Evolutionary conservation across 2,888 invertebrate species (phyloP).

Genomic region (Sphaerophoria rueppellii): DNA sequence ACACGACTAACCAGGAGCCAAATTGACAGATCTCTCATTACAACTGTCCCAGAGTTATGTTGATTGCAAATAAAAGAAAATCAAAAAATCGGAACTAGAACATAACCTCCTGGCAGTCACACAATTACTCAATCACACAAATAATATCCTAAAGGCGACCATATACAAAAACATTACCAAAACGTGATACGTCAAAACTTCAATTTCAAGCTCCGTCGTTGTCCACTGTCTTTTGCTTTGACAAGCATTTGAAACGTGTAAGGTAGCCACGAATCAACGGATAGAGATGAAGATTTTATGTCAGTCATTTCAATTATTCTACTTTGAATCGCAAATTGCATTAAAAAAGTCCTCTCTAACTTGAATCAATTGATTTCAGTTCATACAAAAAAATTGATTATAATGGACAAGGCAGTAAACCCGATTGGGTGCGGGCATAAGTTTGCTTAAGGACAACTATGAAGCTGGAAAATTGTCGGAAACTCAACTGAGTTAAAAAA

Average conservation of each 20-base stretch:
- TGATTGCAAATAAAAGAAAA: background rate
- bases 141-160: conserved; percentile 37
- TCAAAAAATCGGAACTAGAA: conserved; percentile 30
- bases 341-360: conserved; percentile 68
- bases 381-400: conserved; percentile 21
- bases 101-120: conserved; percentile 46
- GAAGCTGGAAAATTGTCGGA: conserved; percentile 35
- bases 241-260: conserved; percentile 38
- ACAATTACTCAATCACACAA: conserved; percentile 61
- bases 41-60: conserved; percentile 31
- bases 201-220: conserved; percentile 39
- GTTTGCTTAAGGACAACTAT: background rate
- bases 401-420: too few species aligned
- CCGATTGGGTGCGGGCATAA: conserved; percentile 34
- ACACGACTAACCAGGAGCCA: conserved; percentile 56
- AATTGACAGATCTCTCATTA: conserved; percentile 57
- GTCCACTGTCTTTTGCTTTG: background rate
- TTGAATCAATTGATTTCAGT: conserved; percentile 58
- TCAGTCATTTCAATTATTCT: conserved; percentile 72
- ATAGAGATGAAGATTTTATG: conserved; percentile 7
- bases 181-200: conserved; percentile 57
- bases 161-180: conserved; percentile 37
- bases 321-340: conserved; percentile 66
- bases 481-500: background rate
- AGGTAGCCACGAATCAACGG: background rate